Base-by-base conservation (phyloP, 1,140 invertebrate genomes). In the Leptinotarsa undecemlineata region DNA sequence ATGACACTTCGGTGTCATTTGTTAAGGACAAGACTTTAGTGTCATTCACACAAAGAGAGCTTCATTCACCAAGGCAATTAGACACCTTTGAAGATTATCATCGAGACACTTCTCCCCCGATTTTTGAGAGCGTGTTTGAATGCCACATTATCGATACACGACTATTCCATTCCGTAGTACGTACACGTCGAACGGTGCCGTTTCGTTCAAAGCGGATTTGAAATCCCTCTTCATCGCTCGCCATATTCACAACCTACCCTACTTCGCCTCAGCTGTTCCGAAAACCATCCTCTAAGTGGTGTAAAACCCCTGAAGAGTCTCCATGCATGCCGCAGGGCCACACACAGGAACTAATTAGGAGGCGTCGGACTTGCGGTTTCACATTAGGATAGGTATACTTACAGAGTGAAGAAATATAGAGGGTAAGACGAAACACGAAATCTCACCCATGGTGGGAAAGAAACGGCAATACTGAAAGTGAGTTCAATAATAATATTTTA, bases 311-410 rank as follows among this genome's bases (percentile, higher is more conserved):
- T 42, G 19, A 68, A 68, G 66, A 68, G 23, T 42, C 23, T 3
- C 63, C 63, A 13, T 11, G 33, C 66, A n/a, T 23, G 42, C 66
- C 42, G 3, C 26, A 42, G 42, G 1, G 23, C 66, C 47, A 42
- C n/a, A 26, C 69, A 71, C 57, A 71, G 69, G 69, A 71, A 71
- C 69, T 71, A 71, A 71, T 71, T 71, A 71, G 69, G 69, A 51
- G 51, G 48, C 14, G 33, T 20, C 57, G 69, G 69, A 71, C 57
- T 71, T 71, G 69, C 57, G 69, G 69, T 71, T n/a, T n/a, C 23
- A 57, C 69, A 61, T 26, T 15, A 42, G 69, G 17, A 51, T 23
- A n/a, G 57, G 51, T 11, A 42, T 42, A 11, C 33, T 42, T 33
- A 33, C 26, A 42, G 6, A 42, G 33, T 42, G 8, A 42, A 42